Base-by-base conservation (phyloP, 2,797 vertebrate species). In the Squalus acanthias region DNA sequence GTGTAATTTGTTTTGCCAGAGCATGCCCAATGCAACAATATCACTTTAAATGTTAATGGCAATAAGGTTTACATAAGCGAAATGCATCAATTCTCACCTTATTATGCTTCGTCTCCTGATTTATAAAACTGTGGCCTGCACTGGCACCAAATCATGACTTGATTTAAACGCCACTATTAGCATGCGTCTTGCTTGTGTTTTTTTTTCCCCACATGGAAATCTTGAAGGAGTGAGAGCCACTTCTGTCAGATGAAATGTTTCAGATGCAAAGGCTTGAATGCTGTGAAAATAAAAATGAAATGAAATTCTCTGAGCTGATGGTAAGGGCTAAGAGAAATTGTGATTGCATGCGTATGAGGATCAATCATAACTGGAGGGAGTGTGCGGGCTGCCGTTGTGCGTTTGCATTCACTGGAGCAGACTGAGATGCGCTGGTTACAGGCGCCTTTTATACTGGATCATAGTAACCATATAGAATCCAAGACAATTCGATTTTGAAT, bases 41-140 rank as follows among this genome's bases (percentile, higher is more conserved):
- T 95, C 94, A 74, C 70, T 95, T 95, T 74, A 70, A 95, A 95
- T 95, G 94, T 72, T 95, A 95, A 95, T 95, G 70, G 70, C 69
- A 95, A 67, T 72, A 57, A 95, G 94, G 70, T 95, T 95, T 95
- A 95, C 94, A 72, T 72, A 74, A 95, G 50, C 69, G 70, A 95
- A 97, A 97, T 97, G 97, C 97, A 97, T 97, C 97, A 12, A 72
- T 97, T 97, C 97, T 98, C 97, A 97, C 97, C 97, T 97, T 97
- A 97, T 98, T 97, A 96, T 82, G 97, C 96, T 97, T 97, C 97
- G 97, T 97, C 98, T 97, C 97, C 97, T 97, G 97, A 96, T 97
- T 98, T 97, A 97, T 97, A 97, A 96, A 97, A 97, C 97, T 97
- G 96, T 97, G 97, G 97, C 96, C 97, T 96, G 92, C 0, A 4